Base-by-base conservation (phyloP, 2,888 invertebrate species). In the Melanargia galathea region DNA sequence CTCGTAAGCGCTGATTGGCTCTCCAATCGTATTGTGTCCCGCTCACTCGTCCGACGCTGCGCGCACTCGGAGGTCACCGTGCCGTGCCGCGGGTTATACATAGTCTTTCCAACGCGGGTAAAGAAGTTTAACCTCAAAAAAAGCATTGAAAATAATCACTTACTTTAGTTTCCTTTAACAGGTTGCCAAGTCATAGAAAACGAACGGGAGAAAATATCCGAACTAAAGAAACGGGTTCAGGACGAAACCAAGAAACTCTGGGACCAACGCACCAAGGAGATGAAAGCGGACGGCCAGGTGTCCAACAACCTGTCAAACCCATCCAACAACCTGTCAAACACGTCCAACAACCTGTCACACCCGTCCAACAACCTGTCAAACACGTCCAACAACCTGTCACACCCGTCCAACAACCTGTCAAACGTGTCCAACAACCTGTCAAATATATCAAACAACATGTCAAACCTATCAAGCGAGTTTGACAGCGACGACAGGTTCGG, bases 181-280 rank as follows among this genome's bases (percentile, higher is more conserved):
- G 97, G 97, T 66, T 96, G 96, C 73, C 95, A 96, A 92, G 96
- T 98, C 68, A 97, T 98, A 75, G 97, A 97, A 79, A 96, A 97
- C 79, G 97, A 98, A 84, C 92, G 97, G 43, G 95, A 97, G 72
- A 94, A 97, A 75, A 96, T 98, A 71, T 94, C 95, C 65, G 97
- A 97, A 76, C 85, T 98, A 61, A 97, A 97, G 78, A 94, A 96
- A 71, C 92, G 96, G 52, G 97, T 96, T 0, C 97, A 97, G 76
- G 95, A 97, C 80, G 97, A 98, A 84, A 97, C 97, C 2, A 95
- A 96, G 70, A 96, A 95, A 20, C 95, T 97, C 71, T 98, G 97
- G 96, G 96, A 97, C 72, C 86, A 87, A 65, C 83, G 85, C 59
- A 77, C 75, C 30, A 68, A 70, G 16, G 77, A 62, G 48, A 22